These are phyloP conservation scores for Heteromurus nitidus DNA, from an alignment of 2,888 invertebrate species.

Conservation along the genomic window DNA sequence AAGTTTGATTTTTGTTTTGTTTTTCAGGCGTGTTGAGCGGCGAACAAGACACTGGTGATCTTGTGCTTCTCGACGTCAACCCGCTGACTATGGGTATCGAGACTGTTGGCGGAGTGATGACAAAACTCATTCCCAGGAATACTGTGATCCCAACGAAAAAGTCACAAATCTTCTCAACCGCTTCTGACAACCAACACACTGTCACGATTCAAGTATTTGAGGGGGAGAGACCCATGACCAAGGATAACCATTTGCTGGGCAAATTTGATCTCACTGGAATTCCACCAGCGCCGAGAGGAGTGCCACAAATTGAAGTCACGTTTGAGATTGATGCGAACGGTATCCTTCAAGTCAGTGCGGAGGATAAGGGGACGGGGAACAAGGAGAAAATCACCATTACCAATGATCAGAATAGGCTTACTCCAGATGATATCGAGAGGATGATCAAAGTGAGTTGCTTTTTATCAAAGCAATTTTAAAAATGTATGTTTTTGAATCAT, in stretches of 20 bases:
- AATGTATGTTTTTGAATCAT: not conserved
- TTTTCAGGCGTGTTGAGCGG: conserved; percentile 97
- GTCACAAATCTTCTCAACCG: conserved; percentile 98
- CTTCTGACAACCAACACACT: conserved; percentile 61
- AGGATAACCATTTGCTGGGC: conserved; percentile 46
- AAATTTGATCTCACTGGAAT: conserved; percentile 62
- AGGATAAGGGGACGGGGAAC: conserved; percentile 43
- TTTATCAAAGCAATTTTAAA: not conserved
- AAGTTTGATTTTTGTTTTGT: no score
- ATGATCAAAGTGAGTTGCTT: no score
- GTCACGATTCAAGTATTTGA: conserved; percentile 75
- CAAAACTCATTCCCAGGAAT: conserved; percentile 97
- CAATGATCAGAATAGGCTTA: conserved; percentile 97
- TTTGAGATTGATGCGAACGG: conserved; percentile 61
- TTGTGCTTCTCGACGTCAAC: conserved; percentile 97
- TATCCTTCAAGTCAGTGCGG: conserved; percentile 58
- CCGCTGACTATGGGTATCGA: conserved; percentile 99
- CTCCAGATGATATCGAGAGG: conserved; percentile 98
- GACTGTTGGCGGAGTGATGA: conserved; percentile 99
- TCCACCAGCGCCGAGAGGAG: conserved; percentile 52
- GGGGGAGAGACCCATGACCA: conserved; percentile 51
- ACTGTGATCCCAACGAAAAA: conserved; percentile 99
- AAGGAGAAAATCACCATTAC: conserved; percentile 36
- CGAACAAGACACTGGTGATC: conserved; percentile 97
- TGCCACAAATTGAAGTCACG: conserved; percentile 50